phyloP scores from a whole-genome alignment of 2,113 vertebrate species.

The Cephalopholis sonnerati region DNA sequence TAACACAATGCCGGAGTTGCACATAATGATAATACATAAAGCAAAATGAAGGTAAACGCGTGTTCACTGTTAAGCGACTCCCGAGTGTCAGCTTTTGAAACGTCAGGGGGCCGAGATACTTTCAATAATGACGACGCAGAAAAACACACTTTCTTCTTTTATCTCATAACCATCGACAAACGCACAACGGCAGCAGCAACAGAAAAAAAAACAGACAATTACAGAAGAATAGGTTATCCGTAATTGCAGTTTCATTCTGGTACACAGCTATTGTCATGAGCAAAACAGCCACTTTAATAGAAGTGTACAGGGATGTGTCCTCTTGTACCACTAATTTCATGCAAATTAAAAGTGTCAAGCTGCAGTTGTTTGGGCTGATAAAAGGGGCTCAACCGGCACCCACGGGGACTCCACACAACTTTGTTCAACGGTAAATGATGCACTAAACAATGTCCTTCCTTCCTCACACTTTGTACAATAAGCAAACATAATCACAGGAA shows the following conservation, averaged over 20 bases:
- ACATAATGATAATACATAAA: constrained; percentile 41
- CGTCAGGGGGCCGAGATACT: constrained; percentile 53
- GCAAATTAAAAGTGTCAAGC: constrained; percentile 66
- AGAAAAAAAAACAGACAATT: constrained; percentile 39
- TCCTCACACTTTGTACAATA: constrained; percentile 3
- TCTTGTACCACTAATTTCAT: constrained; percentile 62
- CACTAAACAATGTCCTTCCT: constrained; percentile 25
- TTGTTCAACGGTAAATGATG: constrained; percentile 38
- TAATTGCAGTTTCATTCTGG: constrained; percentile 64
- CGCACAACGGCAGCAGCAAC: constrained; percentile 20
- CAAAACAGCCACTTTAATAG: constrained; percentile 40
- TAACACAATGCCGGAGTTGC: constrained; percentile 33
- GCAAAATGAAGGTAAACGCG: constrained; percentile 47
- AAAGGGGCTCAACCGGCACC: constrained; percentile 36
- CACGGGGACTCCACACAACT: constrained; percentile 19
- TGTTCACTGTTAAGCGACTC: constrained; percentile 42
- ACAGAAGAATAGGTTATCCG: constrained; percentile 54
- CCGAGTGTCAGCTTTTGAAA: constrained; percentile 53
- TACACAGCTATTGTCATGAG: constrained; percentile 50
- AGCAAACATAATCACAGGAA: constrained; percentile 24
- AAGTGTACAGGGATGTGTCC: constrained; percentile 57
- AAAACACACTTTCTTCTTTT: constrained; percentile 51
- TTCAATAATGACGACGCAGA: constrained; percentile 66
- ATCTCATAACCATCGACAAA: constrained; percentile 59
- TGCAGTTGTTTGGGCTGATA: constrained; percentile 64